Base-by-base conservation (phyloP, 2,888 invertebrate genomes). In the Agrochola litura region DNA sequence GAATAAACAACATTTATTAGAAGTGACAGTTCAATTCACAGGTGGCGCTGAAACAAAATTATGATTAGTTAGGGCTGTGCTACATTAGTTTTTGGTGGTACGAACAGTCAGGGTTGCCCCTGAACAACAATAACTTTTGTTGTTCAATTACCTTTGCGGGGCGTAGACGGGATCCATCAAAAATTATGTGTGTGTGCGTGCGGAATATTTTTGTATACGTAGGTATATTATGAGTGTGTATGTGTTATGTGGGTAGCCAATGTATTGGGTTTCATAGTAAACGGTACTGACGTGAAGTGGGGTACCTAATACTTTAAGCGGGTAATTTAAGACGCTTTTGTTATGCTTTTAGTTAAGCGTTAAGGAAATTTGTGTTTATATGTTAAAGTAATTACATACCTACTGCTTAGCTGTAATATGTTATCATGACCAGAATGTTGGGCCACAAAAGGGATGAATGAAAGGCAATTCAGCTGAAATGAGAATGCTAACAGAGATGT, bases 1-100 rank as follows among this genome's bases (percentile, higher is more conserved):
- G 58, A 82, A 79, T 79, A 74, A 73, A 70, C 63, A 61, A 76
- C 60, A 64, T 68, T 76, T 75, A 83, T 76, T 80, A 73, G 63
- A 81, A 87, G 76, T 79, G 84, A 79, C 82, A 79, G 77, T 60
- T 37, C 77, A 79, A 84, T 86, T 84, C 86, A 67, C 87, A 86
- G 84, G 83, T 85, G 86, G 71, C 56, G 19, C 68, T 73, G 71
- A 77, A 86, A 87, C 73, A 68, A 78, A 84, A 88, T 88, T 86
- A 85, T 86, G 73, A 81, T 87, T 83, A 87, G 85, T 84, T 76
- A 81, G 77, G 73, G 77, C 41, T 75, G 52, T 43, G 77, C 61
- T 70, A 73, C 77, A 81, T 86, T 82, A 84, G 86, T 77, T 85
- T 80, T 64, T 77, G 75, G 79, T 63, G n/a, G 68, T 66, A 78